Base-by-base conservation (phyloP, 2,113 vertebrate genomes). In the Ammodytes marinus region DNA sequence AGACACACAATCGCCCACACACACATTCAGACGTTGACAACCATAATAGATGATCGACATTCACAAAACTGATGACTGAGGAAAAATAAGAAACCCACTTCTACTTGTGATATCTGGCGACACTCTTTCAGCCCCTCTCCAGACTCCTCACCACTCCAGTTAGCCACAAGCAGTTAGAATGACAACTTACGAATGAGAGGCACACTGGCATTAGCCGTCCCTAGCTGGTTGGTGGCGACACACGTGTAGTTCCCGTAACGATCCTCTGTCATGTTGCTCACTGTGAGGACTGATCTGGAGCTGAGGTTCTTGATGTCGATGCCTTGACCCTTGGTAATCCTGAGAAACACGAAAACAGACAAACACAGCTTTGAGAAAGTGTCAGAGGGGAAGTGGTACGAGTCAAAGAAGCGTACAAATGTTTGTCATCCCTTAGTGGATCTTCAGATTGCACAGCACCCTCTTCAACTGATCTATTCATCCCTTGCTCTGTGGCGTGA, bases 241-340 rank as follows among this genome's bases (percentile, higher is more conserved):
- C 98, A 99, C 6, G 98, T 99, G 94, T 99, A 99, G 96, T 99
- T 99, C 92, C 98, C 98, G 76, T 99, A 99, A 92, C 97, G 98
- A 92, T 99, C 98, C 93, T 99, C 97, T 91, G 98, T 99, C 95
- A 99, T 97, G 86, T 99, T 99, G 94, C 92, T 98, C 88, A 99
- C 96, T 79, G 97, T 98, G 88, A 99, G 98, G 89, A 99, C 92
- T 87, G 98, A 99, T 96, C 98, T 98, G 86, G 98, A 96, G 91
- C 95, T 99, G 90, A 96, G 96, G 92, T 95, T 99, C 94, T 98
- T 97, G 96, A 99, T 99, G 83, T 96, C 95, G 82, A 99, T 98
- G 87, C 97, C 98, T 93, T 98, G 97, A 69, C 97, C 97, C 91
- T 96, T 99, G 92, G 96, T 95, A 94, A 99, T 96, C 95, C 98